These are phyloP conservation scores for Pseudorasbora parva DNA, from an alignment of 2,113 vertebrate species.

Conservation along the genomic window DNA sequence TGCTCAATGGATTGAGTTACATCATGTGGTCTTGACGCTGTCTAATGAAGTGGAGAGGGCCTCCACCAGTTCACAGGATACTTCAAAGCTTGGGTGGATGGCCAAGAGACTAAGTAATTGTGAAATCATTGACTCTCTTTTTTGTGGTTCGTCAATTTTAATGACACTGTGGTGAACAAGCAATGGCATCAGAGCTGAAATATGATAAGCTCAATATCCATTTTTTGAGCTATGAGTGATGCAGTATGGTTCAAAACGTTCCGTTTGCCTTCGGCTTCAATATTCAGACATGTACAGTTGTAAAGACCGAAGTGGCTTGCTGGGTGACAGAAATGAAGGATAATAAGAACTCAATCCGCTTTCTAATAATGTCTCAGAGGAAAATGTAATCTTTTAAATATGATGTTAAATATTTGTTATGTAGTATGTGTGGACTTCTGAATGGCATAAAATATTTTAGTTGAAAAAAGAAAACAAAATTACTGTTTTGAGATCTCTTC, in stretches of 20 bases:
- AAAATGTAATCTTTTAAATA: background rate
- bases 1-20: conserved; percentile 67
- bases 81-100: conserved; percentile 73
- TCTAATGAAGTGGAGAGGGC: conserved; percentile 69
- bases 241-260: background rate
- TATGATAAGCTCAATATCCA: conserved; percentile 32
- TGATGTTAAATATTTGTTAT: background rate
- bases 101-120: conserved; percentile 71
- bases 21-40: conserved; percentile 71
- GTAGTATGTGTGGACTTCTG: conserved; percentile 31
- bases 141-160: conserved; percentile 69
- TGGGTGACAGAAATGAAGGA: background rate
- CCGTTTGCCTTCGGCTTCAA: background rate
- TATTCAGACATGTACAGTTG: background rate
- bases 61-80: conserved; percentile 67
- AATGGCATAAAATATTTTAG: background rate
- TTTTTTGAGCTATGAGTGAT: background rate
- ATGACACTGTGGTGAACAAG: conserved; percentile 72
- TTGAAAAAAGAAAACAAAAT: background rate
- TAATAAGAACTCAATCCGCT: background rate
- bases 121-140: conserved; percentile 74
- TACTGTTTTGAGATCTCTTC: conserved; percentile 17
- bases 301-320: background rate
- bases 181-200: conserved; percentile 62
- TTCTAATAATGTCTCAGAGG: background rate